Evolutionary conservation across 1,140 invertebrate species (phyloP), one percentile per base, ranked within the genome.

Genomic region (Pararge aegeria): DNA sequence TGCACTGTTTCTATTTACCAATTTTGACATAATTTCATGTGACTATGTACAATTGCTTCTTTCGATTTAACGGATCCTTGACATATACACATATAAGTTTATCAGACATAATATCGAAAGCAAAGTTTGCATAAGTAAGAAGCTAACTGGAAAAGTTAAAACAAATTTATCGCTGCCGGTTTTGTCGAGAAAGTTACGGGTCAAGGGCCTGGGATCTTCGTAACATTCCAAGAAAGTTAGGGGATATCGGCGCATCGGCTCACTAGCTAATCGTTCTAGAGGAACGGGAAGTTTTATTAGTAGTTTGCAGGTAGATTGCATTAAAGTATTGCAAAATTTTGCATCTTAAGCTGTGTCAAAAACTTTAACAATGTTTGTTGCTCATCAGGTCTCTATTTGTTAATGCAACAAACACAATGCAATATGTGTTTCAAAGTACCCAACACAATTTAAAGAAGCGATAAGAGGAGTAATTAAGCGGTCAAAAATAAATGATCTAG

Each of bases 121-220:
- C 16, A 38, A 29, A 61, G 51, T 64, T 66, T 61, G 55, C 55
- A 66, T 66, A 44, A n/a, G 52, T 46, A 38, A 37, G 55, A 52
- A 40, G 48, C 42, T 29, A 59, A 60, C 59, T 63, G 29, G 37
- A 70, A 71, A 74, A 72, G 63, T 71, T 68, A 57, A 60, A 70
- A 61, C 55, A 74, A 73, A 72, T 74, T 74, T 76, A 77, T 73
- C 61, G 55, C 66, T 61, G 70, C 67, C 64, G 66, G 60, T 72
- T 63, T 64, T 48, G 52, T 50, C 73, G 63, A 64, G 68, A 76
- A 79, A 81, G 69, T 79, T 71, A 37, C 42, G 66, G 78, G 73
- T 79, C 73, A 73, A 74, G 64, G 73, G 68, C 74, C 76, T 63
- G 55, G 54, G 64, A 55, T 63, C 60, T 67, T 70, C 59, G 38